A percentile compares a stretch with the other conserved stretches of the same genome.
Conservation (phyloP, 2,797 vertebrate genomes). For the Clarias pachynema region DNA sequence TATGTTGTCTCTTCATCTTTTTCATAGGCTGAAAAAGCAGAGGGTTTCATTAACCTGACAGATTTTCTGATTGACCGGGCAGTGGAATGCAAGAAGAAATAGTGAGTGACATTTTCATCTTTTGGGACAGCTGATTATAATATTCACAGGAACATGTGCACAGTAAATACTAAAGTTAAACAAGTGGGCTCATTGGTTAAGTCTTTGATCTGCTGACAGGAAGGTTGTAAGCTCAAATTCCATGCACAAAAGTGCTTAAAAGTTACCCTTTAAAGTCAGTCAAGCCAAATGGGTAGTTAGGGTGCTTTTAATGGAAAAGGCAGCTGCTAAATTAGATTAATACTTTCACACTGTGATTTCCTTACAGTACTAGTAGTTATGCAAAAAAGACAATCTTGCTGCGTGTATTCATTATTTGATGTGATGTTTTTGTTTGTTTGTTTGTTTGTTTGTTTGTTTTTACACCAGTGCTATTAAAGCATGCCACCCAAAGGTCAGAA, state of each 20-base stretch:
- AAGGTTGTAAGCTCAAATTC: neutral
- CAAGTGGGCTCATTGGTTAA: neutral
- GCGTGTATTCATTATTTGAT: neutral
- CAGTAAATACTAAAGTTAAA: neutral
- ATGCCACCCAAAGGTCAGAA: slow-evolving; percentile 92
- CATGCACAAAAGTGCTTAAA: neutral
- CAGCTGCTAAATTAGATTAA: neutral
- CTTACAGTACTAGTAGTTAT: neutral
- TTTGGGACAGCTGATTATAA: neutral
- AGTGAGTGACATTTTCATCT: slow-evolving; percentile 78
- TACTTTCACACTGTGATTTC: neutral
- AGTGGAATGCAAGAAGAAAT: slow-evolving; percentile 95
- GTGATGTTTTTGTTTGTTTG: neutral
- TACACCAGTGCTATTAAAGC: slow-evolving; percentile 90
- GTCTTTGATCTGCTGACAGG: neutral
- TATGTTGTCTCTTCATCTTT: slow-evolving; percentile 32
- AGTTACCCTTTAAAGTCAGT: neutral
- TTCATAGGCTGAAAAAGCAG: slow-evolving; percentile 92
- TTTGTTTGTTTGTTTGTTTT: neutral
- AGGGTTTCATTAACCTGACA: slow-evolving; percentile 92
- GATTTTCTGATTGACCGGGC: slow-evolving; percentile 93
- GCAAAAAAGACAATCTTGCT: neutral
- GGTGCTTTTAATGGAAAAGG: neutral
- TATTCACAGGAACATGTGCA: neutral
- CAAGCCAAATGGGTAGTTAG: neutral